Base-by-base conservation (phyloP, 2,888 invertebrate genomes). In the Calliphora vomitoria region DNA sequence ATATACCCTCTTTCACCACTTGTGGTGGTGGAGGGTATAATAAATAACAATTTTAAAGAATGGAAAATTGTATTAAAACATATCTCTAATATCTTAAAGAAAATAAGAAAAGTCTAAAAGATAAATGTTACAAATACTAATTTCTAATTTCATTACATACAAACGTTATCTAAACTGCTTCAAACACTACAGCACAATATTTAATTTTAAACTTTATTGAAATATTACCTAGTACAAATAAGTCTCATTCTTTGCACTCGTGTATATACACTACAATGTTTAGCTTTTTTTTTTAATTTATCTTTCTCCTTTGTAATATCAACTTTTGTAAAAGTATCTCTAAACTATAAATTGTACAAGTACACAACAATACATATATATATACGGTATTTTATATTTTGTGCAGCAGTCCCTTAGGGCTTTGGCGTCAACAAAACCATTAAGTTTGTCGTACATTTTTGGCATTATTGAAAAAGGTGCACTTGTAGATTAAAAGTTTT, bases 351-450 rank as follows among this genome's bases (percentile, higher is more conserved):
- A 35, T 35, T 31, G 5, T 35, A 60, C 4, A 1, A 15, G 60
- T 35, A 35, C 8, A 44, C 18, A 66, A 20, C 3, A 66, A 58
- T 25, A 4, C 20, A 25, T 25, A 0, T 1, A n/a, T n/a, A n/a
- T n/a, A n/a, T n/a, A n/a, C n/a, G n/a, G n/a, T n/a, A 8, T 18
- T 47, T 31, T n/a, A 11, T 35, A 31, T 53, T 11, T 35, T 10
- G 35, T 69, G 31, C 50, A 69, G 69, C 50, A 41, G 13, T 38
- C 38, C 71, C 38, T 55, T 15, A 55, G 71, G 71, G 18, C 0
- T 18, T 71, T 71, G 71, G 55, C 71, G 55, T 55, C 71, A 71
- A 55, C 55, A 71, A 71, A 55, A 53, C 53, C 71, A 71, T 71
- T 71, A 69, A 69, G 55, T 71, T 71, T 53, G 18, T 71, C 53